Percentiles rank a stretch among this genome's conserved stretches.
These are phyloP conservation scores for Danio aesculapii DNA, from an alignment of 2,797 vertebrate species.

Conservation along the genomic window DNA sequence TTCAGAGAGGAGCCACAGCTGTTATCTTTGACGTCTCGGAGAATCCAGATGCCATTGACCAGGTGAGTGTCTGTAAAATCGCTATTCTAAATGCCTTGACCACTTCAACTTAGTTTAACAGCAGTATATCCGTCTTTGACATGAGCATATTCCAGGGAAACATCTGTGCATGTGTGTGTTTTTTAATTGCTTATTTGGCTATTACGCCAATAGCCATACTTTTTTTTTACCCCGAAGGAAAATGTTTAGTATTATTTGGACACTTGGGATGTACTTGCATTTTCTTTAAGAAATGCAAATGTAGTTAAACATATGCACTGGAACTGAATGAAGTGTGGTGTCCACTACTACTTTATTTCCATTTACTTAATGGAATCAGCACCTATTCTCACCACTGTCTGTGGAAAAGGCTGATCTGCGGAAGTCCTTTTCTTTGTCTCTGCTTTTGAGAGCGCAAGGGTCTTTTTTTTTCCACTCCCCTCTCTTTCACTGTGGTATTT, in stretches of 20 bases:
- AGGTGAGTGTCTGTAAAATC: conserved; percentile 77
- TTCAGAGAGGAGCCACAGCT: conserved; percentile 96
- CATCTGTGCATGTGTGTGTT: neutral
- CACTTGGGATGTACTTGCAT: neutral
- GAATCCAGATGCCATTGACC: conserved; percentile 97
- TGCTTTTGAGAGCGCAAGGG: conserved; percentile 30
- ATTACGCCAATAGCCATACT: neutral
- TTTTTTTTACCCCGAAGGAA: neutral
- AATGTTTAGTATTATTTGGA: neutral
- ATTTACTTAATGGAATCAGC: conserved; percentile 37
- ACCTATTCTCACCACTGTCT: conserved; percentile 16
- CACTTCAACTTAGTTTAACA: neutral
- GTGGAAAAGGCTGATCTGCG: conserved; percentile 24
- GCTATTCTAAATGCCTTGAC: neutral
- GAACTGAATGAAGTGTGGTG: neutral
- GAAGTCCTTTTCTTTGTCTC: conserved; percentile 29
- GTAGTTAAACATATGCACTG: neutral
- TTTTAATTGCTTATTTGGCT: too few relatives aligned
- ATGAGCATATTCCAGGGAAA: neutral
- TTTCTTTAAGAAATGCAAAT: neutral
- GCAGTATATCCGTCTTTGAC: neutral
- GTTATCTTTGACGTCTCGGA: conserved; percentile 99
- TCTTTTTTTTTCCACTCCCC: conserved; percentile 18
- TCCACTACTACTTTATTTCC: conserved; percentile 1
- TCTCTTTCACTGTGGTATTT: conserved; percentile 30